These are phyloP conservation scores for Polypedilum pembai DNA, from an alignment of 1,140 invertebrate species.

Conservation along the genomic window DNA sequence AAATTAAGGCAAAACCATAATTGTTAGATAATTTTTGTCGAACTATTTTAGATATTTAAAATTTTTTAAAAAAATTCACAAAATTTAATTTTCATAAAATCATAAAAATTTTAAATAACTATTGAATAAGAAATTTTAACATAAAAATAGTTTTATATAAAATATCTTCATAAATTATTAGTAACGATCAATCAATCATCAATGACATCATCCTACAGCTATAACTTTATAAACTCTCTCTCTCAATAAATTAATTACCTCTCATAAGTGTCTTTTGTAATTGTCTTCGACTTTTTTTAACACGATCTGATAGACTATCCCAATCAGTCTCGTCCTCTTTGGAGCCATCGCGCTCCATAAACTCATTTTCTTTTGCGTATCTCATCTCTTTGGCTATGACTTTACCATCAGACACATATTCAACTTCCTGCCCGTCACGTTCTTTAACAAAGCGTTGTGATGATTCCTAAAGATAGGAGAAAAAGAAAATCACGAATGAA, in stretches of 20 bases:
- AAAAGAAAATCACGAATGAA: background rate
- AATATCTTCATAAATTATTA: too few species aligned
- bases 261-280: slow-evolving; percentile 44
- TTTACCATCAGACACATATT: slow-evolving; percentile 66
- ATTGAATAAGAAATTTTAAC: too few species aligned
- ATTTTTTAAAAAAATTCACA: too few species aligned
- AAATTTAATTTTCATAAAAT: too few species aligned
- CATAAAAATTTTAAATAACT: too few species aligned
- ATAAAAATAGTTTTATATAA: too few species aligned
- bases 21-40: background rate
- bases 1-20: background rate
- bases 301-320: slow-evolving; percentile 65
- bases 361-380: slow-evolving; percentile 67
- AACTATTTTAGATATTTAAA: too few species aligned
- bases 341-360: slow-evolving; percentile 57
- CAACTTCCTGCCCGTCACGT: slow-evolving; percentile 64
- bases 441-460: slow-evolving; percentile 44
- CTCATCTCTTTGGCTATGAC: slow-evolving; percentile 66
- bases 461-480: slow-evolving; percentile 37
- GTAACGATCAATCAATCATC: too few species aligned
- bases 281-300: slow-evolving; percentile 55
- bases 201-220: too few species aligned
- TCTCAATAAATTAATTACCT: slow-evolving; percentile 36
- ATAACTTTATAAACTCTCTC: background rate
- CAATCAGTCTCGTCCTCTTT: slow-evolving; percentile 59